phyloP scores from a whole-genome alignment of 2,113 vertebrate species.

The Myrmecophaga tridactyla region DNA sequence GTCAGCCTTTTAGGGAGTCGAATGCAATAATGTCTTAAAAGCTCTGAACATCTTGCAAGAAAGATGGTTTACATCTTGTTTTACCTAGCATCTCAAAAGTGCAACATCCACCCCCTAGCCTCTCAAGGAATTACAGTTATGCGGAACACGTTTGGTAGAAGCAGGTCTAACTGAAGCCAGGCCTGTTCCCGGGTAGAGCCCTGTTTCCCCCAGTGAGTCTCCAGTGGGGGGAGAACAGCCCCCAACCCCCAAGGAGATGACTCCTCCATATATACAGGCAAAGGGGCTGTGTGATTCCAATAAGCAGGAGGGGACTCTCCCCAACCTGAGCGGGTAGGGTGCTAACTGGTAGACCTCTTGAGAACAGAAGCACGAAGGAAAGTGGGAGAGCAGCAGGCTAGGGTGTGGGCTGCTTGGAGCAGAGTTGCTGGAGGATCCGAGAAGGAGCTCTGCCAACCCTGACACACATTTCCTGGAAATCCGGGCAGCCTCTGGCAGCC shows the following conservation, averaged over 20 bases:
- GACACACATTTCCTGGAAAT: neutral
- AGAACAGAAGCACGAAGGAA: neutral
- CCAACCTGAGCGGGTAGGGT: too few species aligned
- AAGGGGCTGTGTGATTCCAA: neutral
- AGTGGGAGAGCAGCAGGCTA: neutral
- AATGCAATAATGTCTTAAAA: neutral
- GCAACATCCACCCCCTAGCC: neutral
- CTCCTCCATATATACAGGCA: neutral
- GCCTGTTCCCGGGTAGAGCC: neutral
- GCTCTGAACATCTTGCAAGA: neutral
- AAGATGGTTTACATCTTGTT: neutral
- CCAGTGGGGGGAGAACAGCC: too few species aligned
- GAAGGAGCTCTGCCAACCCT: neutral
- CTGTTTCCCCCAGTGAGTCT: neutral
- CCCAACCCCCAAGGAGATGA: neutral
- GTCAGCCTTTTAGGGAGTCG: neutral
- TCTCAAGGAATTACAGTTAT: neutral
- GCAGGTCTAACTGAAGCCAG: neutral
- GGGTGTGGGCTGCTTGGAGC: neutral
- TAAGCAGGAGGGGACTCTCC: neutral
- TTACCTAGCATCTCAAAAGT: neutral
- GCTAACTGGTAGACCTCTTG: neutral
- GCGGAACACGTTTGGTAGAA: accelerated
- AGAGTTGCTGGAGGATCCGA: neutral
- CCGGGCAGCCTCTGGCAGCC: neutral